Evolutionary conservation across 2,888 invertebrate genomes (phyloP), one percentile per base, ranked within the genome.

Genomic region (Muschampia plurimacula): DNA sequence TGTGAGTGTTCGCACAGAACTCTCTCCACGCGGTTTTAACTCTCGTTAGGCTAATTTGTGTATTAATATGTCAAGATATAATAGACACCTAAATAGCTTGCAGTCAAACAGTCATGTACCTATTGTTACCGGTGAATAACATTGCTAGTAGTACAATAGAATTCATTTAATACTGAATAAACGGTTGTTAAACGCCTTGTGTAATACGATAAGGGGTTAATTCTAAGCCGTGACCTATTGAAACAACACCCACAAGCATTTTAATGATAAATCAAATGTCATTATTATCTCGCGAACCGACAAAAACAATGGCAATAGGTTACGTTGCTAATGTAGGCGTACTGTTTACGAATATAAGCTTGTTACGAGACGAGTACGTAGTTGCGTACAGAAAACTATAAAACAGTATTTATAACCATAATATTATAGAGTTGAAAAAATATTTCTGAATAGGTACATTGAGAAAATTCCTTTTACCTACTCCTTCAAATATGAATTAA

Each of bases 241-340:
- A 65, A 70, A 55, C 63, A 70, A 71, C 70, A 64, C 70, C 70
- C 46, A 65, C 70, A 57, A 59, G 9, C 59, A 66, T 71, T 63
- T 70, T 71, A 59, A 65, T 65, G 65, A 65, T 71, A 71, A 59
- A 65, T 65, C 65, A 71, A 71, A 71, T 71, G 70, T 59, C 70
- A 65, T 71, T 71, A 70, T 71, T 71, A 71, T 71, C 70, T 71
- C 49, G 65, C 65, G 59, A 71, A 71, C 65, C 52, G 65, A 65
- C 70, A 71, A 71, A 71, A 71, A 71, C 70, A 65, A 71, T 65
- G 69, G 63, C 46, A 36, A 55, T 57, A 65, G 57, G 57, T 57
- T 46, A 28, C 36, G 46, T 44, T 65, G 65, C 57, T 15, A 59
- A 28, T 59, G 70, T 65, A 59, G 70, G 70, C 65, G 70, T 65